Conservation (phyloP, 1,140 invertebrate species). For the Brachionus calyciflorus region DNA sequence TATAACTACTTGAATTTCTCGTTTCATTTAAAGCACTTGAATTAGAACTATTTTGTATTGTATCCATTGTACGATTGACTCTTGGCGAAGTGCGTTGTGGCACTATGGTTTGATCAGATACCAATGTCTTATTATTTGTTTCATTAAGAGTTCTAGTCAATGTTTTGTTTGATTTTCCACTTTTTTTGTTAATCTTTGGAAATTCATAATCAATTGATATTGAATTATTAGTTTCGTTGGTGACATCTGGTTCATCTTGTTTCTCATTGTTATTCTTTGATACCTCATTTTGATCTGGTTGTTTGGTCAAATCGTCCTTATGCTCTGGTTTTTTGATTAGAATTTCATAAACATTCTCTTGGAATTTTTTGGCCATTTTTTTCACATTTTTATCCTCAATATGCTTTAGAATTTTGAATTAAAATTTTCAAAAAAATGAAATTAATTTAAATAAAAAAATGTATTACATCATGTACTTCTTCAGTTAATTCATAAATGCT, state of each 20-base stretch:
- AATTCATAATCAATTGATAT: conserved; percentile 18
- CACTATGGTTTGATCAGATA: background rate
- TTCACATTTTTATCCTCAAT: conserved; percentile 22
- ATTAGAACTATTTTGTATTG: no score
- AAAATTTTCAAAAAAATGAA: no score
- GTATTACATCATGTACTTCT: conserved; percentile 26
- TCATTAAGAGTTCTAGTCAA: conserved; percentile 15
- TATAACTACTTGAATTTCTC: background rate
- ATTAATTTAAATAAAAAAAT: no score
- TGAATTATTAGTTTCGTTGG: background rate
- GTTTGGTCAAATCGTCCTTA: background rate
- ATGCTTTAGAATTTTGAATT: no score
- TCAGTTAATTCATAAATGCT: conserved; percentile 16
- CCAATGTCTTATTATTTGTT: background rate
- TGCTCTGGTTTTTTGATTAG: background rate
- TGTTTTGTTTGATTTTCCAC: background rate
- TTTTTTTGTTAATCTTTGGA: conserved; percentile 26
- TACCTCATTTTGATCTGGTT: background rate
- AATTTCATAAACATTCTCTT: background rate
- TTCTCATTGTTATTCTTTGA: background rate
- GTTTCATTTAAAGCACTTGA: background rate
- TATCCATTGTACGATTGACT: background rate
- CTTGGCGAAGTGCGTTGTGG: background rate
- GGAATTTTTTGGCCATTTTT: conserved; percentile 26
- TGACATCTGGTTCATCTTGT: background rate